A percentile compares a stretch with the other conserved stretches of the same genome.
Evolutionary conservation across 2,888 invertebrate genomes (phyloP).

Genomic region (Zele albiditarsus): DNA sequence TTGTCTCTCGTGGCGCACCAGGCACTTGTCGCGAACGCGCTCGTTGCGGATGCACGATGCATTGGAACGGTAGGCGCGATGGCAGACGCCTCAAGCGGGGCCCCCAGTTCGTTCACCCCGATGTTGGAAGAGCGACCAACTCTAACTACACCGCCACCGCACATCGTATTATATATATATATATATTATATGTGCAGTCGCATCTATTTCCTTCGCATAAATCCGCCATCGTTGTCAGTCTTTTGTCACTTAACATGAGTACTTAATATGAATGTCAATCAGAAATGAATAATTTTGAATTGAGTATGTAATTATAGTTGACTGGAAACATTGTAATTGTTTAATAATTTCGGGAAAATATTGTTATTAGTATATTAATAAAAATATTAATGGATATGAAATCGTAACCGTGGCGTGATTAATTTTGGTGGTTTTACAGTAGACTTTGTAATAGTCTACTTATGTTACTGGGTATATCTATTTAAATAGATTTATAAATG

Average conservation of each 20-base stretch:
- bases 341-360: too few relatives aligned
- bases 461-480: too few relatives aligned
- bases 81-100: conserved; percentile 56
- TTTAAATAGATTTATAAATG: too few relatives aligned
- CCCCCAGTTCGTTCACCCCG: conserved; percentile 64
- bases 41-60: conserved; percentile 68
- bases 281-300: background rate
- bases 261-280: background rate
- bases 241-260: background rate
- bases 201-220: conserved; percentile 32
- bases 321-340: too few relatives aligned
- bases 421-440: too few relatives aligned
- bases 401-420: too few relatives aligned
- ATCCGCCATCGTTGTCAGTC: conserved; percentile 33
- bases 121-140: conserved; percentile 15
- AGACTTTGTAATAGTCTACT: too few relatives aligned
- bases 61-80: conserved; percentile 55
- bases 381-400: too few relatives aligned
- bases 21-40: conserved; percentile 58
- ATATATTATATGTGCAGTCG: conserved; percentile 26
- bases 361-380: too few relatives aligned
- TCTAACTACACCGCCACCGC: conserved; percentile 16
- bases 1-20: conserved; percentile 37
- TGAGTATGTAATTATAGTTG: too few relatives aligned
- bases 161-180: background rate